Conservation (phyloP, 2,113 vertebrate species). For the Myodes glareolus region DNA sequence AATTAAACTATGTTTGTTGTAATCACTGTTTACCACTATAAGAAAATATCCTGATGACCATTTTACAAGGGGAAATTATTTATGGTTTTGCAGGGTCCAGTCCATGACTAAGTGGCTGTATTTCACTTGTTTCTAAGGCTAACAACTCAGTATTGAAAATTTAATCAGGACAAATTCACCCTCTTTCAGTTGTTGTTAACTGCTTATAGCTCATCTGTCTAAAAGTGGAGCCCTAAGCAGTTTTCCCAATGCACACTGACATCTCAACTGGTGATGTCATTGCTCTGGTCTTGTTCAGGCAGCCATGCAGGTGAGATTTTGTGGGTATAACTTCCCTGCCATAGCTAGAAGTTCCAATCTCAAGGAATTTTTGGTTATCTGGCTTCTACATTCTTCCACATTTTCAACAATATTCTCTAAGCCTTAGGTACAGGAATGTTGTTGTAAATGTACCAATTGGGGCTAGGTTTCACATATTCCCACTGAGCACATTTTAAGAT, state of each 20-base stretch:
- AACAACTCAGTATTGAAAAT: background rate
- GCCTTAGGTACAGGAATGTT: background rate
- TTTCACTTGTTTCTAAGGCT: background rate
- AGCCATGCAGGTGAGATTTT: background rate
- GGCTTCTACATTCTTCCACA: background rate
- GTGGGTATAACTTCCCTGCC: background rate
- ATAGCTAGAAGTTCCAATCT: background rate
- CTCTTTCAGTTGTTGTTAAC: background rate
- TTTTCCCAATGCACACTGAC: background rate
- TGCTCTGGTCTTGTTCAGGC: background rate
- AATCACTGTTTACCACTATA: background rate
- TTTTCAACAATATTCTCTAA: background rate
- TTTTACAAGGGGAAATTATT: background rate
- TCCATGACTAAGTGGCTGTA: background rate
- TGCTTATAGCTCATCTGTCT: background rate
- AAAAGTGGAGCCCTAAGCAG: background rate
- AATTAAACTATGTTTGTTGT: background rate
- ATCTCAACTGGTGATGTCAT: background rate
- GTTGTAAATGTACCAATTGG: background rate
- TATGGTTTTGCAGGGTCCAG: background rate
- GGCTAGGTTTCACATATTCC: background rate
- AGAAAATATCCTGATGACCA: background rate
- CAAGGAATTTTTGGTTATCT: background rate
- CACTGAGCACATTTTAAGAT: background rate
- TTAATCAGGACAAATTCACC: background rate